phyloP scores from a whole-genome alignment of 2,113 vertebrate genomes.

The Lepisosteus osseus region DNA sequence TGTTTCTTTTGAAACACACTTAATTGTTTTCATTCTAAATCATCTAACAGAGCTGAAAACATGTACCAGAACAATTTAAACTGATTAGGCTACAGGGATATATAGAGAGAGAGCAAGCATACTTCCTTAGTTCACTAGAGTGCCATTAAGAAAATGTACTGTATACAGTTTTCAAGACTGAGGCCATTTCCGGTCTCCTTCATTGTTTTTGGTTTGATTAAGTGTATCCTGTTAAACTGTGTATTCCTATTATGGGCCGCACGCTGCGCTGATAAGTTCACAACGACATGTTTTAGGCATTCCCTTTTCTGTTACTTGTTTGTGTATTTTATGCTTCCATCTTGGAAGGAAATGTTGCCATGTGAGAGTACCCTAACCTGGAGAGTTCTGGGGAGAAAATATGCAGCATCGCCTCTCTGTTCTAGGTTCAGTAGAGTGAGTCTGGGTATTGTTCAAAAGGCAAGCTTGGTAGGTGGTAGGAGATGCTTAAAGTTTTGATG shows the following conservation, averaged over 20 bases:
- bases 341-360: neutral
- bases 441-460: too few relatives aligned
- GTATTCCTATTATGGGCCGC: conserved; percentile 69
- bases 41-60: too few relatives aligned
- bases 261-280: conserved; percentile 50
- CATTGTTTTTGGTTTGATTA: conserved; percentile 78
- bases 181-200: conserved; percentile 66
- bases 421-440: too few relatives aligned
- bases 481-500: too few relatives aligned
- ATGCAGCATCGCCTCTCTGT: too few relatives aligned
- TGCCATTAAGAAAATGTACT: conserved; percentile 61
- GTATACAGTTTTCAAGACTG: conserved; percentile 65
- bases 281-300: conserved; percentile 13
- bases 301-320: conserved; percentile 11
- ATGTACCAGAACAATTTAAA: neutral
- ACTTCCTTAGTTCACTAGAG: conserved; percentile 36
- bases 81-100: conserved; percentile 14
- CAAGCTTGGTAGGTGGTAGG: too few relatives aligned
- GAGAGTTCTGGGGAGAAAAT: too few relatives aligned
- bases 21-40: too few relatives aligned
- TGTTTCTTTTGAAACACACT: too few relatives aligned
- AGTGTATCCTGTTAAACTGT: conserved; percentile 78
- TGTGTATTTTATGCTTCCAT: conserved; percentile 26
- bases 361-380: too few relatives aligned
- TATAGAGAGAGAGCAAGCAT: conserved; percentile 5